These are phyloP conservation scores for Sarcophaga rosellei DNA, from an alignment of 2,888 invertebrate genomes.

Conservation along the genomic window DNA sequence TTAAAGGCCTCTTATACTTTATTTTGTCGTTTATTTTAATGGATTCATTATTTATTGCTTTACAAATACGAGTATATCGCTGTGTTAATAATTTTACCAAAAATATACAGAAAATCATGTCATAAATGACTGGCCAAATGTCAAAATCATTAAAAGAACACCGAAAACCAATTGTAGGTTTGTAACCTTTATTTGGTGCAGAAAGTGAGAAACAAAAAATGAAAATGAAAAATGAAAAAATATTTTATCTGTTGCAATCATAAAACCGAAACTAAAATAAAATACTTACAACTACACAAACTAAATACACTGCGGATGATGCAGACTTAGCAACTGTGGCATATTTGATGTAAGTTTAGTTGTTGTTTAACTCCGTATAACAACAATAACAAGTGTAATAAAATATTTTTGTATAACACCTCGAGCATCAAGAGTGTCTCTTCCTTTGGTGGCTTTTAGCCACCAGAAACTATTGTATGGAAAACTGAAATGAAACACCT, in stretches of 20 bases:
- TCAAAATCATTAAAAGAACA: slow-evolving; percentile 59
- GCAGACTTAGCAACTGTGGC: not conserved
- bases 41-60: not conserved
- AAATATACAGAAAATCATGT: not conserved
- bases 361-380: not conserved
- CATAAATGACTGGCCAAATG: slow-evolving; percentile 48
- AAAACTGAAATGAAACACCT: slow-evolving; percentile 39
- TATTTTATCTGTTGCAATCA: not conserved
- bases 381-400: slow-evolving; percentile 62
- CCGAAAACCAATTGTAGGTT: slow-evolving; percentile 25
- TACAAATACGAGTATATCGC: not conserved
- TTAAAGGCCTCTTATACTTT: slow-evolving; percentile 8
- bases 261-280: too few relatives aligned
- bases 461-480: too few relatives aligned
- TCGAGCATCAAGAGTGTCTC: slow-evolving; percentile 33
- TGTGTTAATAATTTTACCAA: not conserved
- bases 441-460: slow-evolving; percentile 33
- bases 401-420: slow-evolving; percentile 61
- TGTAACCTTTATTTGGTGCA: slow-evolving; percentile 32
- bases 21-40: not conserved
- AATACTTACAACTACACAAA: too few relatives aligned
- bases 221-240: slow-evolving; percentile 12
- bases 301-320: too few relatives aligned
- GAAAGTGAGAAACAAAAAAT: not conserved
- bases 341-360: not conserved